Percentiles rank a stretch among this genome's conserved stretches.
phyloP scores from a whole-genome alignment of 2,113 vertebrate species.

The Thryonomys swinderianus region DNA sequence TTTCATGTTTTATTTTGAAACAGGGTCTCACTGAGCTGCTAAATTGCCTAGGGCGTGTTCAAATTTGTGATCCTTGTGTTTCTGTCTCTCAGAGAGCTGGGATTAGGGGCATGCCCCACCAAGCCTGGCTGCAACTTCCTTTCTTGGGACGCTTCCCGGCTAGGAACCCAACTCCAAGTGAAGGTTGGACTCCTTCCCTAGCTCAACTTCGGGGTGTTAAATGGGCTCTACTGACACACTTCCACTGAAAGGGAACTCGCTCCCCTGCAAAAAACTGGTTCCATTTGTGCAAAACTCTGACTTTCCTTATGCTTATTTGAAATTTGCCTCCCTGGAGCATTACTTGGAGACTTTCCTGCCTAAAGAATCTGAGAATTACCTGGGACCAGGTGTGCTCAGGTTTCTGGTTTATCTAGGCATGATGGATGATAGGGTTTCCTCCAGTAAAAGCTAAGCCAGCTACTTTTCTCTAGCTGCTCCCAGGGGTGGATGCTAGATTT shows the following conservation, averaged over 20 bases:
- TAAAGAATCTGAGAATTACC: neutral
- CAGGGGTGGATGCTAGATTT: conserved; percentile 50
- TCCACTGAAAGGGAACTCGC: neutral
- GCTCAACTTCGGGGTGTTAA: neutral
- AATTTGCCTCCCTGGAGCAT: neutral
- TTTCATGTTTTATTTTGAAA: neutral
- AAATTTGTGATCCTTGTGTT: neutral
- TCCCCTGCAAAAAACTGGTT: neutral
- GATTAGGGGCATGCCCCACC: neutral
- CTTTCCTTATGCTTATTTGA: neutral
- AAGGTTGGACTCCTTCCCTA: neutral
- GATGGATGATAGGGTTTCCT: neutral
- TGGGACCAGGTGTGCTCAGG: neutral
- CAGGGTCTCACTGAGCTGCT: neutral
- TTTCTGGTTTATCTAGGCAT: neutral
- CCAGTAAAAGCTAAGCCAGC: neutral
- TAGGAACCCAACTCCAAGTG: neutral
- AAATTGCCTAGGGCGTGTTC: neutral
- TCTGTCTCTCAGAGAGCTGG: neutral
- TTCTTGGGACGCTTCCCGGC: neutral
- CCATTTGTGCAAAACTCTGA: neutral
- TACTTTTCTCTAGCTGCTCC: conserved; percentile 47
- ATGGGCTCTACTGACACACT: neutral
- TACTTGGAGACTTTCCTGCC: neutral
- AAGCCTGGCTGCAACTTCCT: neutral